Evolutionary conservation across 2,888 invertebrate species (phyloP).

Genomic region (Limulus polyphemus): DNA sequence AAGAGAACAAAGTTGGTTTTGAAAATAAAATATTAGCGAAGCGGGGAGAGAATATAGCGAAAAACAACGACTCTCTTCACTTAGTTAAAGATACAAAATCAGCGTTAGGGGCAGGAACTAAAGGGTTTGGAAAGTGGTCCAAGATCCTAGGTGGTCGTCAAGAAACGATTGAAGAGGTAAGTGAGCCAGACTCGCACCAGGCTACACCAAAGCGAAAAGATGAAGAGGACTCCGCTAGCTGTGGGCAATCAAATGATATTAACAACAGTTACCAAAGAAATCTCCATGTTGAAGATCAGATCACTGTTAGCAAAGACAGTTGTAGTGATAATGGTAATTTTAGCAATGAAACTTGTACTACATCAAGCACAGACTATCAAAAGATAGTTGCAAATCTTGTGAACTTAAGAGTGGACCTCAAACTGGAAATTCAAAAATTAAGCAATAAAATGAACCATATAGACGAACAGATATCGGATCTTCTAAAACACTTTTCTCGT

Average conservation of each 20-base stretch:
- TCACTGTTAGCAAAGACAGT: background rate
- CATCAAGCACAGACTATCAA: slow-evolving; percentile 21
- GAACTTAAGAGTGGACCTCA: slow-evolving; percentile 71
- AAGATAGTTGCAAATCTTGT: slow-evolving; percentile 67
- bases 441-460: slow-evolving; percentile 72
- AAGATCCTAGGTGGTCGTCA: background rate
- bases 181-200: background rate
- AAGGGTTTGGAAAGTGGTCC: background rate
- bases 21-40: background rate
- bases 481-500: slow-evolving; percentile 62
- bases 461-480: slow-evolving; percentile 91
- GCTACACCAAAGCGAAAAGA: background rate
- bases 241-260: too few relatives aligned
- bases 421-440: slow-evolving; percentile 65
- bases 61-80: too few relatives aligned
- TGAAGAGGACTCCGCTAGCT: too few relatives aligned
- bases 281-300: background rate
- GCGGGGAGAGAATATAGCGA: background rate
- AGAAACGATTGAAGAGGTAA: background rate
- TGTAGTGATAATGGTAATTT: background rate
- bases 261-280: background rate
- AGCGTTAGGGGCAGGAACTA: background rate
- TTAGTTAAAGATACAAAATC: background rate
- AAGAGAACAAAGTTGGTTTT: background rate
- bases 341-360: background rate